A percentile compares a stretch with the other conserved stretches of the same genome.
These are phyloP conservation scores for Bucorvus abyssinicus DNA, from an alignment of 2,797 vertebrate genomes.

Conservation along the genomic window DNA sequence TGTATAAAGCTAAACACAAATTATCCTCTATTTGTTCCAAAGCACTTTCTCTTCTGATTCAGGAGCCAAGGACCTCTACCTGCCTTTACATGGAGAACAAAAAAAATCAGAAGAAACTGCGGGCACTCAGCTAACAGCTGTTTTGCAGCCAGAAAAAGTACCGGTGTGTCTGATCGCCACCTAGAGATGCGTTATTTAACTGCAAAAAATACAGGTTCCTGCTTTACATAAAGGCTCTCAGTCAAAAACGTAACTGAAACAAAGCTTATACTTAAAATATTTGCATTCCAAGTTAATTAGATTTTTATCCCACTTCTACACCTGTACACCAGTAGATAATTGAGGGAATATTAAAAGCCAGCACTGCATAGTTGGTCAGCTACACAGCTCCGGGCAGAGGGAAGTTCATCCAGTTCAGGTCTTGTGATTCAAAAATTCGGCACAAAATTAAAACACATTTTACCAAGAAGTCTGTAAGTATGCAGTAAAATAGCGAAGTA, in stretches of 20 bases:
- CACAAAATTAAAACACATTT: neutral
- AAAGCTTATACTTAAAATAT: neutral
- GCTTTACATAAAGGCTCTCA: neutral
- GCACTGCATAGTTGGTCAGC: rapidly evolving
- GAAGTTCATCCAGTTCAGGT: neutral
- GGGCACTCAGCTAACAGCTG: neutral
- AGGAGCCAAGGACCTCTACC: neutral
- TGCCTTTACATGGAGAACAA: neutral
- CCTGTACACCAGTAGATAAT: neutral
- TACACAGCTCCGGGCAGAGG: neutral
- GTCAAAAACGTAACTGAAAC: neutral
- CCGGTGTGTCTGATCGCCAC: neutral
- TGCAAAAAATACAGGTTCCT: neutral
- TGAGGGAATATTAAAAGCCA: neutral
- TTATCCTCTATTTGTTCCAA: neutral
- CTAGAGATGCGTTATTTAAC: neutral
- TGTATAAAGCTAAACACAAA: neutral
- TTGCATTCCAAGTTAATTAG: neutral
- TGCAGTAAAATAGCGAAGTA: neutral
- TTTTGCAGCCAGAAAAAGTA: neutral
- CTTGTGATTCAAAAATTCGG: neutral
- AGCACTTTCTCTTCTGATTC: neutral
- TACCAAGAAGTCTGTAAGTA: neutral
- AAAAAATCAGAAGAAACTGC: neutral
- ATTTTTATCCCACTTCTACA: neutral